Evolutionary conservation across 2,888 invertebrate genomes (phyloP), one percentile per base, ranked within the genome.

Genomic region (Podotricha telesiphe): DNA sequence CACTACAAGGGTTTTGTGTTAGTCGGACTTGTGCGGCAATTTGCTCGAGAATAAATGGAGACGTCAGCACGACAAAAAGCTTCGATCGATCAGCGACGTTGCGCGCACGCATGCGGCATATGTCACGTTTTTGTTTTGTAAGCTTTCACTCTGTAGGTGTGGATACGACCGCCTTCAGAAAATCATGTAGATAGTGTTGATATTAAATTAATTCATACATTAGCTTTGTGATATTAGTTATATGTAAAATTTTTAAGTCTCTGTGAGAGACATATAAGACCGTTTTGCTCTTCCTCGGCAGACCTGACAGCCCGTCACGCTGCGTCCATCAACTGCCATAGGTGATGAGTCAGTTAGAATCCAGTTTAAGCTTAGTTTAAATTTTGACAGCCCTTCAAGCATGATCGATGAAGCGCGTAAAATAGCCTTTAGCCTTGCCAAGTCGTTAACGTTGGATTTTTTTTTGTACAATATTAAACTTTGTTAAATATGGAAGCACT

Each of bases 51-150:
- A 91, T 90, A 85, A 86, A 93, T 93, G 86, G 87, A 92, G 89
- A 89, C 79, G 93, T 93, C 93, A 89, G 75, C 85, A 82, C 82
- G 82, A 91, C 90, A 92, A 92, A 92, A 92, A 92, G 88, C 87
- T 83, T 82, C 88, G 87, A 93, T 93, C 88, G 86, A 90, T 93
- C 91, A 91, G 81, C 72, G 72, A 78, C 70, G 78, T 78, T 79
- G 80, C 83, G 85, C 87, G 86, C 84, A 78, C 83, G 87, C 88
- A 86, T 81, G 64, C 53, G 37, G 47, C 65, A 67, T 58, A 71
- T 69, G 64, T 66, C 68, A 71, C 71, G 65, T 62, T 48, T 69
- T 72, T 62, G 50, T 59, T 42, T 59, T 61, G 53, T 61, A 20
- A 61, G 51, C 34, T 62, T 53, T 62, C 28, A 15, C 61, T 10